Evolutionary conservation across 2,797 vertebrate species (phyloP), one percentile per base, ranked within the genome.

Genomic region (Brotula barbata): DNA sequence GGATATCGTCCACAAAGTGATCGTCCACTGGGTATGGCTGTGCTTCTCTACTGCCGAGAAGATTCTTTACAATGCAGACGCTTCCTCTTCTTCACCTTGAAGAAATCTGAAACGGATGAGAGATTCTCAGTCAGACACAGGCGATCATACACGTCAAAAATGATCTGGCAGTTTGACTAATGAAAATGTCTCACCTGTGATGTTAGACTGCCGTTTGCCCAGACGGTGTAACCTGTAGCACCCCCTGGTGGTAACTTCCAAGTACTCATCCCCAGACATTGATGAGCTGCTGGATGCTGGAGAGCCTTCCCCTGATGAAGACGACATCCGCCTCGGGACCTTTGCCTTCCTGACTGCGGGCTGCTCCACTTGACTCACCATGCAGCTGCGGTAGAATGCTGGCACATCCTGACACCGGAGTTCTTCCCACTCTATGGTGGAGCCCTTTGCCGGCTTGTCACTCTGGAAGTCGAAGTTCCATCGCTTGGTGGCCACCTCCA

Each of bases 381-480:
- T 42, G 5, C 86, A 83, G 77, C 88, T 89, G 70, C 15, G 89
- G 82, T 93, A 94, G 76, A 93, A 94, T 5, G 69, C 20, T 0
- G 92, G 93, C 21, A 93, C 90, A 0, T 94, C 82, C 11, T 85
- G 84, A 69, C 70, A 80, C 19, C 42, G 44, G 0, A 94, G 66
- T 80, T 85, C 84, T 83, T 93, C 91, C 93, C 93, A 94, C 62
- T 92, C 71, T 0, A 93, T 28, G 2, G 55, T 21, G 1, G 82
- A 33, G 15, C 86, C 91, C 1, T 86, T 54, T 0, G 21, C 39
- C 0, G 88, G 92, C 1, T 0, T 11, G 14, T 92, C 87, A 0
- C 1, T 65, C 42, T 83, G 81, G 67, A 94, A 95, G 78, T 93
- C 87, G 0, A 92, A 94, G 85, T 90, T 92, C 92, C 91, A 92